Base-by-base conservation (phyloP, 2,113 vertebrate species). In the Hassar affinis region DNA sequence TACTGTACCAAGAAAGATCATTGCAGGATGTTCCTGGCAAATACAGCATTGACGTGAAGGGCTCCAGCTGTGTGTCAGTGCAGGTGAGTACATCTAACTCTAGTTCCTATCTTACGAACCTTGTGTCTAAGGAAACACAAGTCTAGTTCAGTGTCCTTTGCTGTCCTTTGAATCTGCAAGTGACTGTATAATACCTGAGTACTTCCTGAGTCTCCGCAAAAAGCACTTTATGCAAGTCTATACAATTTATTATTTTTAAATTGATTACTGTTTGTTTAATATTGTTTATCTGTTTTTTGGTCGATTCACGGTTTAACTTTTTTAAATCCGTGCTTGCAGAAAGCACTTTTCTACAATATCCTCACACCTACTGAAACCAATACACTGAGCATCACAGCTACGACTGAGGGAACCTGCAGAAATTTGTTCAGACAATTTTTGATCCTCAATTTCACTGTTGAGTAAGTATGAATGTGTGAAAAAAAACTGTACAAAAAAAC, bases 1-100 rank as follows among this genome's bases (percentile, higher is more conserved):
- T 97, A 69, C 89, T 97, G 77, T 94, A 97, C 9, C 97, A 98
- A 86, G 94, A 95, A 10, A 25, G 86, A 66, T 0, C 54, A 20
- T 85, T 72, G 45, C 42, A 92, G 33, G 74, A 57, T 10, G 81
- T 95, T 66, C 92, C 94, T 0, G 94, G 92, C 18, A 80, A 91
- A 1, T 95, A 95, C 89, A 87, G 6, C 22, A 61, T 76, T 0
- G 80, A 72, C 1, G 91, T 91, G 56, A 90, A 91, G 11, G 94
- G 95, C 0, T 85, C 89, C 4, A 91, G 92, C 25, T 95, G 93
- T 1, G 90, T 91, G 18, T 93, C 93, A 14, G 56, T 93, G 25
- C 94, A 95, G 94, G 94, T 96, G 87, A 92, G 93, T 45, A 20
- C 12, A 0, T 59, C 8, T 56, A 45, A 3, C 1, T n/a, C n/a